Evolutionary conservation across 2,888 invertebrate species (phyloP).

Genomic region (Drosophila basisetae): DNA sequence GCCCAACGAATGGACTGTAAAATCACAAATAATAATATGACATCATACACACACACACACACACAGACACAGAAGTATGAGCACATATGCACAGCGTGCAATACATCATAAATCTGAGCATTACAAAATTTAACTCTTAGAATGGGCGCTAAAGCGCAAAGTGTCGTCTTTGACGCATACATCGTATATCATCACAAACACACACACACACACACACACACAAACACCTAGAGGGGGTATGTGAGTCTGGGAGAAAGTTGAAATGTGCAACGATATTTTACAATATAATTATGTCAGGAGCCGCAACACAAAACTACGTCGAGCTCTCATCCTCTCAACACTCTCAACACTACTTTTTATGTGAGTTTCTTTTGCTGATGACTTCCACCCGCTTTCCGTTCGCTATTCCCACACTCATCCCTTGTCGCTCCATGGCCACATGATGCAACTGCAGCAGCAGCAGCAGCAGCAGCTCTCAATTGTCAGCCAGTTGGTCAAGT

Average conservation of each 20-base stretch:
- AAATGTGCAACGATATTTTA: constrained; percentile 73
- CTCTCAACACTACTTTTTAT: constrained; percentile 72
- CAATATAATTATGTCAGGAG: constrained; percentile 78
- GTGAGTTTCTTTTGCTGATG: constrained; percentile 25
- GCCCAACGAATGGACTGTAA: constrained; percentile 35
- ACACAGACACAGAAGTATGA: not conserved
- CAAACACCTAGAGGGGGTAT: constrained; percentile 1
- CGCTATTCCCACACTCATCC: not conserved
- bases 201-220: constrained; percentile 7
- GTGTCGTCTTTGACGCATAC: constrained; percentile 42
- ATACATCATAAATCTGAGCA: constrained; percentile 62
- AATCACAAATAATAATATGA: constrained; percentile 58
- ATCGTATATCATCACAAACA: constrained; percentile 64
- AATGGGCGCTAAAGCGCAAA: constrained; percentile 29
- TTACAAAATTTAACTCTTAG: constrained; percentile 46
- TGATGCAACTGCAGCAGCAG: constrained; percentile 26
- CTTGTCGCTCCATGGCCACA: constrained; percentile 7
- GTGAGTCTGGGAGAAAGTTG: constrained; percentile 4
- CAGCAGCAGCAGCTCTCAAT: constrained; percentile 16
- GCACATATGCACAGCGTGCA: constrained; percentile 19
- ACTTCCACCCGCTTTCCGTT: constrained; percentile 7
- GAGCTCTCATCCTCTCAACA: constrained; percentile 72
- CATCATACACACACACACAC: constrained; percentile 19
- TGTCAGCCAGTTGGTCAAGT: constrained; percentile 27
- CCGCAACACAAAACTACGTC: constrained; percentile 64